Evolutionary conservation across 30 jellyfish, hydroid and myxozoan genomes (phyloP), one percentile per base, ranked within the genome.

Genomic region (Euphysa ruthae): DNA sequence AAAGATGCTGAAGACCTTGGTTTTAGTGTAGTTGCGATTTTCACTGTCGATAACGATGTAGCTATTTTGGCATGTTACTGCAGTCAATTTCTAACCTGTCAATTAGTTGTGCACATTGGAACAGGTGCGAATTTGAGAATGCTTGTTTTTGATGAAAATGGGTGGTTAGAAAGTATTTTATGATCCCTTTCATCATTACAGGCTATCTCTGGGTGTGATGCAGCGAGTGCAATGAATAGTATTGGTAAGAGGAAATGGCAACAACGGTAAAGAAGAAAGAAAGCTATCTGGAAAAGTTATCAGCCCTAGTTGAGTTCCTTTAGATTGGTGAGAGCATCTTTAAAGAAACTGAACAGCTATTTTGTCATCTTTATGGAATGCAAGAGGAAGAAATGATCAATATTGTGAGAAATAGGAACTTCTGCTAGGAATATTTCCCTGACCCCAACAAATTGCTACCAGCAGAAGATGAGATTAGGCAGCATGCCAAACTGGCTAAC

Each of bases 181-280:
- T n/a, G n/a, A 38, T 38, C 52, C 12, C 64, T 51, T 7, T 29
- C 64, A 51, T 12, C 64, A 7, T 19, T 51, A 7, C 64, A 51
- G 15, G 64, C 64, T 7, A 51, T 51, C 13, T 7, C 26, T 51
- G 64, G 64, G 10, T 51, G 64, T 51, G 64, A 51, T 51, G 12
- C 64, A 51, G 24, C 25, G 24, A 51, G 64, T 51, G 64, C 64
- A 51, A n/a, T 38, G 52, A 38, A 38, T 38, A n/a, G 52, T 38
- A 38, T 38, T 38, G 52, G 52, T 8, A 38, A 38, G 52, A n/a
- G 52, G 52, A 38, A 38, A 38, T 38, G n/a, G 52, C n/a, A n/a
- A n/a, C n/a, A n/a, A n/a, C n/a, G n/a, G n/a, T n/a, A n/a, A n/a
- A n/a, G n/a, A n/a, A n/a, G n/a, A n/a, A n/a, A n/a, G n/a, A n/a